A percentile compares a stretch with the other conserved stretches of the same genome.
These are phyloP conservation scores for Clamator glandarius DNA, from an alignment of 2,797 vertebrate genomes.

Conservation along the genomic window DNA sequence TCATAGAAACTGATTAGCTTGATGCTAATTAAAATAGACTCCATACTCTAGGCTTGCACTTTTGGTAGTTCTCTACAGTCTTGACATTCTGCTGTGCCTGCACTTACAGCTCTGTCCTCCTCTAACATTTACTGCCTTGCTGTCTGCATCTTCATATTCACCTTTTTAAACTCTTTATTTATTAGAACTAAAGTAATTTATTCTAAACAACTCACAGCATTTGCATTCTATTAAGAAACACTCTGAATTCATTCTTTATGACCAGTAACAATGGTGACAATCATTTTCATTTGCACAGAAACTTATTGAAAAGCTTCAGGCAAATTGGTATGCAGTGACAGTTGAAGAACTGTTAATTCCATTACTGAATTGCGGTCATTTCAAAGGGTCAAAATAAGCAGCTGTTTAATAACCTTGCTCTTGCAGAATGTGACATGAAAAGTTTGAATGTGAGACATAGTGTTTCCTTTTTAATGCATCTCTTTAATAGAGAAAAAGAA, in stretches of 20 bases:
- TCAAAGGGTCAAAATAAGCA: constrained; percentile 37
- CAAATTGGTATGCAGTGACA: constrained; percentile 6
- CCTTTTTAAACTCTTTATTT: background rate
- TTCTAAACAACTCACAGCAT: background rate
- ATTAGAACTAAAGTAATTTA: constrained; percentile 7
- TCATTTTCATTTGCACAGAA: constrained; percentile 32
- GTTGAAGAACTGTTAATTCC: constrained; percentile 49
- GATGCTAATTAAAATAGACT: background rate
- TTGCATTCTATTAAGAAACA: constrained; percentile 30
- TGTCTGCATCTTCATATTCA: background rate
- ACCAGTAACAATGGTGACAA: background rate
- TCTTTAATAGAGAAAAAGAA: constrained; percentile 41
- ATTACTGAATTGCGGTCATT: constrained; percentile 47
- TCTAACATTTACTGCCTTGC: background rate
- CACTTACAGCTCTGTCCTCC: background rate
- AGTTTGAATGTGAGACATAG: background rate
- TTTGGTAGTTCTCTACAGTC: background rate
- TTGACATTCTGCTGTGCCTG: background rate
- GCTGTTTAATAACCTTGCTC: constrained; percentile 23
- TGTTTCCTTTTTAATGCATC: constrained; percentile 1
- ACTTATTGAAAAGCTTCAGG: constrained; percentile 15
- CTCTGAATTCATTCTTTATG: background rate
- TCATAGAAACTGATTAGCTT: background rate
- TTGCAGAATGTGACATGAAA: constrained; percentile 3
- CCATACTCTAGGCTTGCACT: background rate